phyloP scores from a whole-genome alignment of 2,797 vertebrate genomes.

The Cossypha dichroa region DNA sequence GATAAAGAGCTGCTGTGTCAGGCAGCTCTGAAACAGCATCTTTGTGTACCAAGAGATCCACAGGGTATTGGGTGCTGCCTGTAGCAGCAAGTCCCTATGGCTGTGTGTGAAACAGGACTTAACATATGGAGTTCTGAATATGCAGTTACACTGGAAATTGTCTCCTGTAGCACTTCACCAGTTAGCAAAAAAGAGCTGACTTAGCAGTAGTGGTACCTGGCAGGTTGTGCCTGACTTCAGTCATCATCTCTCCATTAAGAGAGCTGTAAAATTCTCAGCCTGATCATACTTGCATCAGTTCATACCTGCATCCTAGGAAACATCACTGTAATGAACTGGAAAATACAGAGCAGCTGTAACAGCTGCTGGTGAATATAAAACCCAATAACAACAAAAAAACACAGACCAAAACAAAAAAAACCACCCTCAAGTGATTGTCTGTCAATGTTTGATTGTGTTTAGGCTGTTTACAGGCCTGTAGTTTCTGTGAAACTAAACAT shows the following conservation, averaged over 20 bases:
- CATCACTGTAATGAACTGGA: background rate
- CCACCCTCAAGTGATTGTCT: background rate
- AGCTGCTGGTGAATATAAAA: background rate
- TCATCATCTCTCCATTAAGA: background rate
- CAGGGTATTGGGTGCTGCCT: background rate
- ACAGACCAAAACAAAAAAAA: rapidly evolving
- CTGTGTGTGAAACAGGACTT: background rate
- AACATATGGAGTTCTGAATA: background rate
- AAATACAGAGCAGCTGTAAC: background rate
- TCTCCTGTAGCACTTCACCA: background rate
- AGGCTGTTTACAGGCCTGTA: background rate
- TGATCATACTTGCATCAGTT: background rate
- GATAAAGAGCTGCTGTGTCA: background rate
- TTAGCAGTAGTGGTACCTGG: background rate
- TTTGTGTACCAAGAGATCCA: background rate
- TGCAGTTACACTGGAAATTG: background rate
- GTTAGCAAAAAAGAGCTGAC: background rate
- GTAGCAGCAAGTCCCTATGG: background rate
- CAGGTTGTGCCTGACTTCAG: background rate
- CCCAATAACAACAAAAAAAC: background rate
- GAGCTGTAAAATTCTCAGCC: background rate
- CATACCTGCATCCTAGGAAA: background rate
- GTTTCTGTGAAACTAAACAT: background rate
- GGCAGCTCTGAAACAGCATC: background rate
- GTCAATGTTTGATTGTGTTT: background rate